Conservation (phyloP, 2,113 vertebrate genomes). For the Solenodon paradoxus region DNA sequence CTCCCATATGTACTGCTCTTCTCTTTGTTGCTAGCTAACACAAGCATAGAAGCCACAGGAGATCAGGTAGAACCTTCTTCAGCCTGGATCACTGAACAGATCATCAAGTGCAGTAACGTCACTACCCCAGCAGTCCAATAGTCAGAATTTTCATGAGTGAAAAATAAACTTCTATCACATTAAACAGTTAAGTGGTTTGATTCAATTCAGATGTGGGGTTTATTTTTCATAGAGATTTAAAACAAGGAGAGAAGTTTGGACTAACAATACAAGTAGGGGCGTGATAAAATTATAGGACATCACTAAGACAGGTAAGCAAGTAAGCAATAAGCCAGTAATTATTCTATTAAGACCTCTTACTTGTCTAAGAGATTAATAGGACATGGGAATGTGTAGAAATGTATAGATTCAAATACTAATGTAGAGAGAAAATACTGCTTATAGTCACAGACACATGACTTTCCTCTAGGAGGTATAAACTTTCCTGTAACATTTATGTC, state of each 20-base stretch:
- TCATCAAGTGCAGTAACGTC: fast-evolving
- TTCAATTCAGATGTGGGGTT: not conserved
- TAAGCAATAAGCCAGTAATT: not conserved
- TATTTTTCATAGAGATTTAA: not conserved
- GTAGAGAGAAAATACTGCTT: not conserved
- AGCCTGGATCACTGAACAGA: not conserved
- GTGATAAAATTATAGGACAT: not conserved
- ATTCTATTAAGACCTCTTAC: not conserved
- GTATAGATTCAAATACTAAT: too few species aligned
- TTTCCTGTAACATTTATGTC: not conserved
- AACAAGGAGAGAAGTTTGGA: not conserved
- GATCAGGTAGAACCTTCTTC: not conserved
- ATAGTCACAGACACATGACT: not conserved
- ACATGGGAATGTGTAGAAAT: not conserved
- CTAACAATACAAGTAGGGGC: not conserved
- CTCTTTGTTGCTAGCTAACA: not conserved
- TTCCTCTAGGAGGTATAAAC: not conserved
- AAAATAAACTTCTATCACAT: not conserved
- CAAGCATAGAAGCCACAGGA: not conserved
- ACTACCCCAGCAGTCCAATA: fast-evolving
- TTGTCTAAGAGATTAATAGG: not conserved
- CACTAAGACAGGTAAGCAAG: not conserved
- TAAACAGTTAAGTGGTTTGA: not conserved
- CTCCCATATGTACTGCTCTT: not conserved
- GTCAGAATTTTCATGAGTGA: not conserved